Base-by-base conservation (phyloP, 1,140 invertebrate species). In the Formica exsecta region DNA sequence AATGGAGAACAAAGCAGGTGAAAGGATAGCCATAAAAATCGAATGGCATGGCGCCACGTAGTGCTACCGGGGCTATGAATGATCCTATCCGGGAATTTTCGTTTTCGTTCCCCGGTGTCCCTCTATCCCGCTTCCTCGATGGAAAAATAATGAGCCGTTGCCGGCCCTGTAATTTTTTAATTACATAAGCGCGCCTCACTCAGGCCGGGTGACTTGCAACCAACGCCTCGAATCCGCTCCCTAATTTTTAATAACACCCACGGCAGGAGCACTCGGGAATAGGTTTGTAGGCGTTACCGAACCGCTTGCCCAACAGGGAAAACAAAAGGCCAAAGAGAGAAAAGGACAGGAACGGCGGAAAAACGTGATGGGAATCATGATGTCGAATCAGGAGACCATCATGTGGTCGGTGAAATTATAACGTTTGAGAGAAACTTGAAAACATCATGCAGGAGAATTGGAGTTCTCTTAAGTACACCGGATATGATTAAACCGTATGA, bases 171-270 rank as follows among this genome's bases (percentile, higher is more conserved):
- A 93, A 93, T 93, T 94, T 93, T 94, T 93, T 94, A 93, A 94
- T 94, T 94, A 93, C 92, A 87, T 59, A 59, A 89, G 76, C 90
- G 86, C 91, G 74, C 91, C 91, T 86, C 90, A 91, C 91, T 92
- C 89, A 91, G 87, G 41, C 64, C 64, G 88, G 86, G 85, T 92
- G 92, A 94, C 92, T 93, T 88, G 93, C 93, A 92, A 70, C 68
- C 57, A 74, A 86, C 86, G 87, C 36, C 73, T 83, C 75, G 65
- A 87, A 85, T 77, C 70, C 89, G 54, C 70, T 90, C 90, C 91
- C 88, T 92, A 91, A 92, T 92, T 94, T 94, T 94, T 93, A 93
- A 94, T 94, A 91, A 93, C 92, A 93, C 89, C 92, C 89, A 86
- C 76, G 79, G 19, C 16, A 41, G 68, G 36, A 61, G 41, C 77